These are phyloP conservation scores for Sinonovacula constricta DNA, from an alignment of 1,140 invertebrate species.

Conservation along the genomic window DNA sequence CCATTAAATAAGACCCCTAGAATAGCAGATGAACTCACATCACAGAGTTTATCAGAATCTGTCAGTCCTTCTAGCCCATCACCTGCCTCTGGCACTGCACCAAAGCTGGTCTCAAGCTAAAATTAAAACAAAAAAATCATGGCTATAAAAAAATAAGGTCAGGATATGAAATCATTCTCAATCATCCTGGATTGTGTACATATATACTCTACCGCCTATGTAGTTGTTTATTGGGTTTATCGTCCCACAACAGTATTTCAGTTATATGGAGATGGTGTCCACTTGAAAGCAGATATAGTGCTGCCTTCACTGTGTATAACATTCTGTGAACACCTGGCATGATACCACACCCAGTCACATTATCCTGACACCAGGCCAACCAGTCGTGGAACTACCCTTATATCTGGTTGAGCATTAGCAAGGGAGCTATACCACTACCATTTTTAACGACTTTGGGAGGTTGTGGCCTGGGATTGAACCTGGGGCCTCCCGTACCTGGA, in stretches of 20 bases:
- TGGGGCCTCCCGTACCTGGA: neutral
- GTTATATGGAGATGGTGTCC: neutral
- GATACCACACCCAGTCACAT: neutral
- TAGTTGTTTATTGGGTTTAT: neutral
- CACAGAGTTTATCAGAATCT: conserved; percentile 44
- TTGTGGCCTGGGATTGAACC: neutral
- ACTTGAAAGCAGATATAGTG: neutral
- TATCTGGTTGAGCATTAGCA: neutral
- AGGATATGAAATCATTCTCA: too few relatives aligned
- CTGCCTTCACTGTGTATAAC: neutral
- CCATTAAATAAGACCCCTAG: too few relatives aligned
- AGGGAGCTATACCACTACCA: neutral
- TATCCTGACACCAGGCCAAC: neutral
- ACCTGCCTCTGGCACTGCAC: too few relatives aligned
- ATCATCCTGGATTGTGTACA: too few relatives aligned
- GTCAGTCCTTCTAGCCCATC: conserved; percentile 13
- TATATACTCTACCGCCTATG: too few relatives aligned
- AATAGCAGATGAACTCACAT: conserved; percentile 34
- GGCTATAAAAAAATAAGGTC: too few relatives aligned
- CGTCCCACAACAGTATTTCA: neutral
- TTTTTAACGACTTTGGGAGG: neutral
- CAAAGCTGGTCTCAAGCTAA: too few relatives aligned
- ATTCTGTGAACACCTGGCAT: neutral
- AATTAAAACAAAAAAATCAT: too few relatives aligned
- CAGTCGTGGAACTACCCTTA: neutral